These are phyloP conservation scores for Axea sp. DNA, from an alignment of 2,888 invertebrate species.

Conservation along the genomic window DNA sequence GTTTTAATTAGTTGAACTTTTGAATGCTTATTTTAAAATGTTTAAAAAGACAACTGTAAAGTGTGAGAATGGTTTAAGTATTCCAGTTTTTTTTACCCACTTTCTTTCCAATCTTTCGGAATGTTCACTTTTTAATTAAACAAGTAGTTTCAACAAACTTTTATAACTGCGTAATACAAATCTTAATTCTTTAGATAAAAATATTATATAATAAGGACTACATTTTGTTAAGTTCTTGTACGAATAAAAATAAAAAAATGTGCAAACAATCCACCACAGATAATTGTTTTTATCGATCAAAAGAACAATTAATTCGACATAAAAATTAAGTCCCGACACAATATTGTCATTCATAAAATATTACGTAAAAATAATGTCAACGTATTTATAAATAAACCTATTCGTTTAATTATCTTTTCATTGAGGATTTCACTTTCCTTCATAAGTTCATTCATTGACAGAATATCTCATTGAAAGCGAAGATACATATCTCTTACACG, in stretches of 20 bases:
- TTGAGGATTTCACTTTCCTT: conserved; percentile 57
- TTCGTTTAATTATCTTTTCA: conserved; percentile 45
- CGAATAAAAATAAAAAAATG: no score
- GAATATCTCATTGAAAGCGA: conserved; percentile 57
- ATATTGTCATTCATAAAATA: no score
- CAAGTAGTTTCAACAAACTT: conserved; percentile 10
- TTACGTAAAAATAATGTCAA: no score
- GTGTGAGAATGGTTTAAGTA: not conserved
- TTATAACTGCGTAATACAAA: no score
- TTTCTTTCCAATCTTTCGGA: conserved; percentile 9
- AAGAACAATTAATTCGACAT: no score
- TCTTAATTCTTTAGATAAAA: no score
- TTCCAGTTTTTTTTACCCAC: not conserved
- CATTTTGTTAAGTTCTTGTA: no score
- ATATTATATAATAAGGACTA: no score
- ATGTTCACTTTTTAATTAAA: conserved; percentile 13
- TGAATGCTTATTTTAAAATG: not conserved
- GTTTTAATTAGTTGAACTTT: not conserved
- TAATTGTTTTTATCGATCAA: no score
- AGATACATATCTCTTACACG: conserved; percentile 56
- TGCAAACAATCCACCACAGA: no score
- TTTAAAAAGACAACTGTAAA: not conserved
- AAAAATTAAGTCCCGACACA: no score
- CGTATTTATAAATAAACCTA: conserved; percentile 16
- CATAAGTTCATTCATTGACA: conserved; percentile 57